Conservation (phyloP, 2,113 vertebrate genomes). For the Carassius carassius region DNA sequence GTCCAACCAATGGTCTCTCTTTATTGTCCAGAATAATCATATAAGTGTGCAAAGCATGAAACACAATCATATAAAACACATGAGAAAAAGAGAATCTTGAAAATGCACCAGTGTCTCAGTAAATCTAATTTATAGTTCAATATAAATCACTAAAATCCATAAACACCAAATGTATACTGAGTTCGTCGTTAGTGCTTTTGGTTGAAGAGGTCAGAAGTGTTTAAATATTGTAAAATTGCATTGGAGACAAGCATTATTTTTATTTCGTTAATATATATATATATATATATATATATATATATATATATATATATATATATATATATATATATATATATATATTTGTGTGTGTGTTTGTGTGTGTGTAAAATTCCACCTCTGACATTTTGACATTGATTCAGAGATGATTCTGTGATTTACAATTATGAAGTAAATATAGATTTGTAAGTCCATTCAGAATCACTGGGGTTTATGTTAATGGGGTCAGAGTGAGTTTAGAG, state of each 20-base stretch:
- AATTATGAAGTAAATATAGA: slow-evolving; percentile 24
- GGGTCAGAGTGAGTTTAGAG: slow-evolving; percentile 49
- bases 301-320: too few relatives aligned
- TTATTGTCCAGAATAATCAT: slow-evolving; percentile 41
- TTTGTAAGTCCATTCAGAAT: slow-evolving; percentile 30
- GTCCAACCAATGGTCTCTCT: neutral
- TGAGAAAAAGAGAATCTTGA: neutral
- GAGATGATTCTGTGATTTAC: slow-evolving; percentile 21
- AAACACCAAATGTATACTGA: too few relatives aligned
- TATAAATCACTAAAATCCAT: too few relatives aligned
- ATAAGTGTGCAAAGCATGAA: slow-evolving; percentile 45
- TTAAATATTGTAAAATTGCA: neutral
- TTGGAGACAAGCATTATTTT: neutral
- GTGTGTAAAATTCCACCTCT: neutral
- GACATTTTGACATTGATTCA: slow-evolving; percentile 19
- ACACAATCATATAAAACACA: slow-evolving; percentile 27
- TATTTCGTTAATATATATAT: neutral
- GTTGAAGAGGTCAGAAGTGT: neutral
- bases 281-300: too few relatives aligned
- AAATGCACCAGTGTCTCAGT: neutral
- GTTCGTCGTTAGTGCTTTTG: neutral
- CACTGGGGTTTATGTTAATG: slow-evolving; percentile 29
- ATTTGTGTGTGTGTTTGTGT: too few relatives aligned
- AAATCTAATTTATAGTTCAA: neutral
- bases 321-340: too few relatives aligned